These are phyloP conservation scores for Mesoclemmys tuberculata DNA, from an alignment of 2,113 vertebrate genomes.

Conservation along the genomic window DNA sequence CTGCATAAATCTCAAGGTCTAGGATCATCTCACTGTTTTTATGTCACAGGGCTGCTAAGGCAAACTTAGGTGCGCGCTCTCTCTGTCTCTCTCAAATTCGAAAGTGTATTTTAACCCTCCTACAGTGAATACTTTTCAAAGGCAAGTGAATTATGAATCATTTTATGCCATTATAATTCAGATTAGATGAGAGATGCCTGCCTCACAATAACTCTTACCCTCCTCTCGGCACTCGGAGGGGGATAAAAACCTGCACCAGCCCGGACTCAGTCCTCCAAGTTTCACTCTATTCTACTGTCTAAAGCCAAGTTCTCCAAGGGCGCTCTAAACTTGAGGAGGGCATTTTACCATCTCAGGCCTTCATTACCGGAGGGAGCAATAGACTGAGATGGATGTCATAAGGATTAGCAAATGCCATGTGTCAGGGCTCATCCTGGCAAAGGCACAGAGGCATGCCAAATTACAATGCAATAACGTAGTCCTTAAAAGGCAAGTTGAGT, in stretches of 20 bases:
- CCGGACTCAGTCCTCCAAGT: not conserved
- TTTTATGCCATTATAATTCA: not conserved
- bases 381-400: not conserved
- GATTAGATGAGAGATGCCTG: not conserved
- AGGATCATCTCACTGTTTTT: not conserved
- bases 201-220: not conserved
- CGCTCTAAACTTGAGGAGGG: not conserved
- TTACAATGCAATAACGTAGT: not conserved
- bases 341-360: not conserved
- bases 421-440: not conserved
- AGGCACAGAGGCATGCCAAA: not conserved
- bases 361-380: not conserved
- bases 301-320: not conserved
- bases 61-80: not conserved
- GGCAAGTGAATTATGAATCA: not conserved
- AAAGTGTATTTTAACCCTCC: fast-evolving
- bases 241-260: not conserved
- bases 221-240: not conserved
- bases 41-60: not conserved
- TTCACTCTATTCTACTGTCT: not conserved
- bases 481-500: not conserved
- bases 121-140: not conserved
- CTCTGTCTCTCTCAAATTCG: not conserved
- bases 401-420: not conserved
- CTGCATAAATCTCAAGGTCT: not conserved